Base-by-base conservation (phyloP, 2,888 invertebrate genomes). In the Mactromeris polynyma region DNA sequence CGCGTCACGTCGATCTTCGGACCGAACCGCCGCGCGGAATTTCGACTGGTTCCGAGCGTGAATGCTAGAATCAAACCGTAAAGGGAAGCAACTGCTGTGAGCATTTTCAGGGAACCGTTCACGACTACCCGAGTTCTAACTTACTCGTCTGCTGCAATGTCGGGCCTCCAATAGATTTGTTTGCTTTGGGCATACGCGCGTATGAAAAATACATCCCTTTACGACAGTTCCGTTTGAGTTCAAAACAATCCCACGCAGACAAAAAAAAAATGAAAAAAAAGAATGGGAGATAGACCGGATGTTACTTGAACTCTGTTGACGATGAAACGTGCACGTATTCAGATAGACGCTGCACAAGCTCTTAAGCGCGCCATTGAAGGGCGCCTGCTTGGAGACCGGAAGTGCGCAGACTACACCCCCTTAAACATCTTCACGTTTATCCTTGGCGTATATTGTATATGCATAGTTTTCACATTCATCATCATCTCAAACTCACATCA, bases 371-470 rank as follows among this genome's bases (percentile, higher is more conserved):
- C 36, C 31, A 33, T 33, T 33, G 19, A 73, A 73, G n/a, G 73
- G 31, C 73, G 73, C 14, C 73, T 36, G 33, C 36, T 33, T 36
- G 73, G 73, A 73, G 73, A 73, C 73, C 73, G 73, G 73, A 73
- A 36, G 33, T 73, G 36, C 14, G 36, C 31, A 73, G 36, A 36
- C 36, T 17, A 73, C 36, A 73, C 36, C 73, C 33, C 33, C 73
- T 73, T 36, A 58, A 33, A 73, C 31, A 36, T 33, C 36, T 36
- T 73, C 73, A 73, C 33, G 9, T 33, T 33, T 33, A 19, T 36
- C 33, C 11, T 73, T 19, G 36, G 36, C 73, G n/a, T 73, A 33
- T 0, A 26, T 7, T 11, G 11, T 14, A 17, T 33, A 19, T 69
- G 33, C 33, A 69, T 33, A n/a, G 4, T 33, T 36, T 36, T 36